Conservation (phyloP, 1,140 invertebrate genomes). For the Pollicipes pollicipes region DNA sequence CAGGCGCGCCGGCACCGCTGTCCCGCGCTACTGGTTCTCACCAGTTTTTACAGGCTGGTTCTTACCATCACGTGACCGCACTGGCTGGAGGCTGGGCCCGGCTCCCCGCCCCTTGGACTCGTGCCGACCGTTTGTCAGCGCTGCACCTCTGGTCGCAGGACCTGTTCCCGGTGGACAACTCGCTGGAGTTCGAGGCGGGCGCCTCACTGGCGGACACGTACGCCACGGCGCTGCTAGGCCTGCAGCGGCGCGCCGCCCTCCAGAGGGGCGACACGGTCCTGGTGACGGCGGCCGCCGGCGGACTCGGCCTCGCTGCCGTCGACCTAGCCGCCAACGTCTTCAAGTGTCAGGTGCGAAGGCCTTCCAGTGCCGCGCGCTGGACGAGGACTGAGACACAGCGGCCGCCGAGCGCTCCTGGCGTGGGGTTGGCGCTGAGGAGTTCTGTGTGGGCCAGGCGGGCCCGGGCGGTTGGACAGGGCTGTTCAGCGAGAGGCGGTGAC, state of each 20-base stretch:
- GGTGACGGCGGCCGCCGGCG: conserved; percentile 39
- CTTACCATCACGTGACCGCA: neutral
- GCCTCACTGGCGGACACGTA: conserved; percentile 37
- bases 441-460: no score
- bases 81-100: no score
- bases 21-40: no score
- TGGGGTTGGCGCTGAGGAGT: no score
- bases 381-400: no score
- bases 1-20: no score
- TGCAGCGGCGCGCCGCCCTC: conserved; percentile 34
- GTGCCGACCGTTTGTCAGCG: no score
- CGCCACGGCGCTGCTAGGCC: conserved; percentile 36
- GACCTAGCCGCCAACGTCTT: conserved; percentile 43
- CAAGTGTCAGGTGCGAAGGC: conserved; percentile 39
- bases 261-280: conserved; percentile 34
- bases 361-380: no score
- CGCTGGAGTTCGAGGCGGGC: conserved; percentile 29
- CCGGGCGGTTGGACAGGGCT: no score
- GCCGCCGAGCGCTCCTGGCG: no score
- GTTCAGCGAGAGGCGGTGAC: no score
- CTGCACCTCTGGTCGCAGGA: conserved; percentile 26
- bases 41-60: neutral
- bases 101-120: no score
- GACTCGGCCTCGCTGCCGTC: conserved; percentile 38
- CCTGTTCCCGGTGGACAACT: conserved; percentile 35